A percentile compares a stretch with the other conserved stretches of the same genome.
Evolutionary conservation across 2,113 vertebrate species (phyloP).

Genomic region (Pseudorectes ferrugineus): DNA sequence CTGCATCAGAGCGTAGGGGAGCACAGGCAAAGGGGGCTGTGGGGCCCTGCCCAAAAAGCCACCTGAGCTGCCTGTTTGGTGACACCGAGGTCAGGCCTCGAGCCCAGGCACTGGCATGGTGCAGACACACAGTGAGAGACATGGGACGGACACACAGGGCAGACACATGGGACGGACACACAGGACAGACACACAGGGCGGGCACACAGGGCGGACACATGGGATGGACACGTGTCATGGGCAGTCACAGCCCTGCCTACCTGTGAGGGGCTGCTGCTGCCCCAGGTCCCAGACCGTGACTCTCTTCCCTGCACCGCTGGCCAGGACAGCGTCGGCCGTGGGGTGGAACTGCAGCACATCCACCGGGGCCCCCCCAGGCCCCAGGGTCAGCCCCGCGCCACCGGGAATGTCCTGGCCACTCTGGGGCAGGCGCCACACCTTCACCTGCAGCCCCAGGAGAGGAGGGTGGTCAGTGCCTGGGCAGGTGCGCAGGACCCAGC

Average conservation of each 20-base stretch:
- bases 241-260: constrained; percentile 45
- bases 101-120: fast-evolving
- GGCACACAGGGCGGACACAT: neutral
- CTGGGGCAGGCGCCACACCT: constrained; percentile 83
- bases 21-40: fast-evolving
- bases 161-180: fast-evolving
- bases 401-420: constrained; percentile 55
- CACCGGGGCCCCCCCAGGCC: constrained; percentile 53
- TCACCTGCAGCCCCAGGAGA: constrained; percentile 75
- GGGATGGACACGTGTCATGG: neutral
- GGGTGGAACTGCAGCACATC: constrained; percentile 86
- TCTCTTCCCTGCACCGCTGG: constrained; percentile 53
- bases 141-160: fast-evolving
- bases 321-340: constrained; percentile 78
- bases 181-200: fast-evolving
- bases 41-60: neutral
- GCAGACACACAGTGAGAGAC: neutral
- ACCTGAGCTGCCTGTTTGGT: fast-evolving
- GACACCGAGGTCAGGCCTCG: fast-evolving
- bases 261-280: constrained; percentile 77
- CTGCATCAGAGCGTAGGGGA: fast-evolving
- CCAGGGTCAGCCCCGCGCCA: constrained; percentile 68
- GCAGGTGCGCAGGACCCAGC: neutral
- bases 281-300: constrained; percentile 83
- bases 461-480: neutral